Percentiles rank a stretch among this genome's conserved stretches.
phyloP scores from a whole-genome alignment of 2,797 vertebrate species.

The Rhinella marina region DNA sequence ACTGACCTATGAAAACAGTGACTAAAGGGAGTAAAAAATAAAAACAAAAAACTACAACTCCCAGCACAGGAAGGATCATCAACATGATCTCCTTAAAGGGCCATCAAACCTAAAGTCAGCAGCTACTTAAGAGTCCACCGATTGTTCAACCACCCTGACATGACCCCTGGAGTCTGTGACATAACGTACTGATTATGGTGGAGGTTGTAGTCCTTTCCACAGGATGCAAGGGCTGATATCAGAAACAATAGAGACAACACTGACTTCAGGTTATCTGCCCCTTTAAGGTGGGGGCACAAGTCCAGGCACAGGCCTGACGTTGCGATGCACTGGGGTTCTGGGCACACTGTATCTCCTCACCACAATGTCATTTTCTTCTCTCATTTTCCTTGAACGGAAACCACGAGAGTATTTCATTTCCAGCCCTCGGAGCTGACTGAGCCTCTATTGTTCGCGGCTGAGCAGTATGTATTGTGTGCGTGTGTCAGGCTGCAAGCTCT shows the following conservation, averaged over 20 bases:
- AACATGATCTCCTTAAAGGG: neutral
- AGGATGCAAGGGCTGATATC: neutral
- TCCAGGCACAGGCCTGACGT: neutral
- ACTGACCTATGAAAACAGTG: neutral
- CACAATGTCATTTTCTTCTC: conserved; percentile 31
- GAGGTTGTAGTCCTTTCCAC: too few species aligned
- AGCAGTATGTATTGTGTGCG: neutral
- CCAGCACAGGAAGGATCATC: neutral
- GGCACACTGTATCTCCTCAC: neutral
- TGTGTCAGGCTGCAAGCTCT: neutral
- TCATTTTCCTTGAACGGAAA: conserved; percentile 44
- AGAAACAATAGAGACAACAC: neutral
- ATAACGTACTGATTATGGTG: too few species aligned
- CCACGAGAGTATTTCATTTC: conserved; percentile 29
- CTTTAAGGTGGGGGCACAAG: neutral
- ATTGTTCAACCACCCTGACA: too few species aligned
- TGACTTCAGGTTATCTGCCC: neutral
- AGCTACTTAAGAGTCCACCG: neutral
- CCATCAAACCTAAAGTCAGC: neutral
- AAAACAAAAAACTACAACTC: neutral
- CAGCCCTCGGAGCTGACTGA: conserved; percentile 24
- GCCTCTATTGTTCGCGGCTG: conserved; percentile 25
- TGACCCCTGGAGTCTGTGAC: too few species aligned
- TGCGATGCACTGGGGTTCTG: neutral
- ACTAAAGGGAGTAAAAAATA: neutral